Conservation (phyloP, 2,888 invertebrate species). For the Mesorhabditis sp. region DNA sequence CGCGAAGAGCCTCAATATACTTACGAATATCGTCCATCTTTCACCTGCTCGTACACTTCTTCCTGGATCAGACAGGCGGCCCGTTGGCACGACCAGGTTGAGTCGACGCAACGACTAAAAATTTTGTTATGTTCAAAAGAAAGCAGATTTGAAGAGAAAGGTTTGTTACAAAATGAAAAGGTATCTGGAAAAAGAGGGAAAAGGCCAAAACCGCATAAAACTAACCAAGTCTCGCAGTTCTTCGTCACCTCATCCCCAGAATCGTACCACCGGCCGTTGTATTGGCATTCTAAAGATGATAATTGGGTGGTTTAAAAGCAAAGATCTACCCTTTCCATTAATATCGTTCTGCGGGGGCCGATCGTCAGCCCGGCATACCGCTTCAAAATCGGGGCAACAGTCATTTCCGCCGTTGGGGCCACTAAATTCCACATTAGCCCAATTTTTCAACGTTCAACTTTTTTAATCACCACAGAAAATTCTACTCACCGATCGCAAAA, state of each 20-base stretch:
- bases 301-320: conserved; percentile 10
- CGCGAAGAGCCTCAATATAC: conserved; percentile 18
- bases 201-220: conserved; percentile 1
- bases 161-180: not conserved
- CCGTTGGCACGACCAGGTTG: conserved; percentile 64
- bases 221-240: conserved; percentile 50
- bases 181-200: not conserved
- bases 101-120: conserved; percentile 61
- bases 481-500: conserved; percentile 35
- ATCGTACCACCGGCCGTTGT: conserved; percentile 31
- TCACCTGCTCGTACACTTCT: conserved; percentile 70
- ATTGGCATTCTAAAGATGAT: conserved; percentile 47
- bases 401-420: conserved; percentile 66
- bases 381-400: conserved; percentile 86
- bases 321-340: conserved; percentile 22
- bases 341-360: not conserved
- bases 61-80: conserved; percentile 76
- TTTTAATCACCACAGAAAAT: conserved; percentile 1
- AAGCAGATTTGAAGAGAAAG: not conserved
- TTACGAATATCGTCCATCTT: conserved; percentile 63
- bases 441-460: not conserved
- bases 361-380: conserved; percentile 69
- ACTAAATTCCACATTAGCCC: not conserved
- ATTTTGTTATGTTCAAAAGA: conserved; percentile 67
- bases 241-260: conserved; percentile 58